Conservation (phyloP, 1,140 invertebrate genomes). For the Zaprionus africanus region DNA sequence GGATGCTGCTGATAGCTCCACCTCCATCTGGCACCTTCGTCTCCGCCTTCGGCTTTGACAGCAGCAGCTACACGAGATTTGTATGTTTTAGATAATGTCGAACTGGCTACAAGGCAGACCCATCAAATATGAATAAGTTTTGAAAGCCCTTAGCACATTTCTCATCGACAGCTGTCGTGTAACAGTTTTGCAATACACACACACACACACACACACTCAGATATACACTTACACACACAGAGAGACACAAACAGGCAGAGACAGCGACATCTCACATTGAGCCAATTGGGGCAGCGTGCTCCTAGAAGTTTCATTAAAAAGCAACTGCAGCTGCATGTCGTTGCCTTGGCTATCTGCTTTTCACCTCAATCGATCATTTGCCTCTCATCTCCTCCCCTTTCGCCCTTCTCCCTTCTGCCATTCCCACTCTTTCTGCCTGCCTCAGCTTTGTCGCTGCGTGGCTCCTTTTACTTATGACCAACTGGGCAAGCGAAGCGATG, state of each 20-base stretch:
- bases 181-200: slow-evolving; percentile 36
- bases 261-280: not conserved
- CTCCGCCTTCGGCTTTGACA: slow-evolving; percentile 26
- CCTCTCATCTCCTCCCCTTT: not conserved
- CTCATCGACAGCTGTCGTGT: slow-evolving; percentile 43
- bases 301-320: slow-evolving; percentile 60
- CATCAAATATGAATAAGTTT: slow-evolving; percentile 76
- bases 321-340: slow-evolving; percentile 14
- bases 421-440: slow-evolving; percentile 11
- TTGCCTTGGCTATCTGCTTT: slow-evolving; percentile 38
- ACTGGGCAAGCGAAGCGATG: slow-evolving; percentile 18
- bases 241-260: not conserved
- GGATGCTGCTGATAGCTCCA: slow-evolving; percentile 7
- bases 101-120: slow-evolving; percentile 14
- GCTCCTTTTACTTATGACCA: slow-evolving; percentile 21
- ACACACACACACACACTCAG: not conserved
- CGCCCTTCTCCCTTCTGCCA: not conserved
- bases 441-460: slow-evolving; percentile 4
- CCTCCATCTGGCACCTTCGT: not conserved
- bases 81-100: slow-evolving; percentile 70
- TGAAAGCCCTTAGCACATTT: slow-evolving; percentile 21
- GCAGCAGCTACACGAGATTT: slow-evolving; percentile 50
- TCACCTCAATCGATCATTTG: slow-evolving; percentile 2
- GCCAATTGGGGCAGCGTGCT: slow-evolving; percentile 20
- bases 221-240: not conserved